A percentile compares a stretch with the other conserved stretches of the same genome.
Conservation (phyloP, 2,888 invertebrate species). For the Pomacea canaliculata region DNA sequence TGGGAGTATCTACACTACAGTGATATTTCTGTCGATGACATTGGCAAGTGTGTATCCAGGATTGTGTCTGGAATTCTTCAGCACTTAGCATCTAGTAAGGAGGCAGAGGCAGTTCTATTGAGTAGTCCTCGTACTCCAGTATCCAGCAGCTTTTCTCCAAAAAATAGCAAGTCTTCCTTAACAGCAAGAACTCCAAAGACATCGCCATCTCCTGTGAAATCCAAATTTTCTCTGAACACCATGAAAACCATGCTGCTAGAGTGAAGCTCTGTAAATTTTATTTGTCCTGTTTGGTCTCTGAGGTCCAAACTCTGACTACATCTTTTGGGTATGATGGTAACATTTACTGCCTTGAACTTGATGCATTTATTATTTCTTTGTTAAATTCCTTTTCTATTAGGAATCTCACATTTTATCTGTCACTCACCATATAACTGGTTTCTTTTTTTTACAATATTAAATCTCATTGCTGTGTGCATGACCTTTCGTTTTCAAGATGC, state of each 20-base stretch:
- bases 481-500: too few species aligned
- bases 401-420: too few species aligned
- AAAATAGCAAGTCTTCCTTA: background rate
- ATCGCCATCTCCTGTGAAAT: background rate
- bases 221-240: slow-evolving; percentile 19
- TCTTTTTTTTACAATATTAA: too few species aligned
- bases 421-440: too few species aligned
- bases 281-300: background rate
- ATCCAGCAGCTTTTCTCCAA: too few species aligned
- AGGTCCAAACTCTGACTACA: background rate
- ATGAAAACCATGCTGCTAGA: slow-evolving; percentile 35
- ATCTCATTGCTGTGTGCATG: too few species aligned
- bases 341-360: background rate
- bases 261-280: background rate
- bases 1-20: slow-evolving; percentile 49
- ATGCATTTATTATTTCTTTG: background rate
- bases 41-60: slow-evolving; percentile 52
- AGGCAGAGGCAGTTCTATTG: slow-evolving; percentile 3
- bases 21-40: slow-evolving; percentile 41
- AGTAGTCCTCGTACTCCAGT: background rate
- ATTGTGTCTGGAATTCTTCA: slow-evolving; percentile 38
- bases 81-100: slow-evolving; percentile 16
- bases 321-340: too few species aligned
- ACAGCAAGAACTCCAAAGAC: background rate
- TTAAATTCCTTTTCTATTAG: too few species aligned